phyloP scores from a whole-genome alignment of 2,113 vertebrate species.

The Synodontis membranacea region DNA sequence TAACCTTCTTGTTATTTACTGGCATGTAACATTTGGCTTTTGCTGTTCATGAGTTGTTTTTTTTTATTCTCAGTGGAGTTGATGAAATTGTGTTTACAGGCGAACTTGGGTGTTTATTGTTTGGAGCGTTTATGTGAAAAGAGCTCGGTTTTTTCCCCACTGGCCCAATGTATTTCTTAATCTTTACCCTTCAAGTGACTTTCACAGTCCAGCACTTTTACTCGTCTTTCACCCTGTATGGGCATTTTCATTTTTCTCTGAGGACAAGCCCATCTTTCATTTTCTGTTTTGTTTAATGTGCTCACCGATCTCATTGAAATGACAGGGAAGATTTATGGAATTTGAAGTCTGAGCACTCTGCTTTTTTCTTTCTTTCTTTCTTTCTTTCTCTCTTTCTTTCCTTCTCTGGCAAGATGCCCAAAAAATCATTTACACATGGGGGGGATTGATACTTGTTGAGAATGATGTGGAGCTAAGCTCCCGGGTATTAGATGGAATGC shows the following conservation, averaged over 20 bases:
- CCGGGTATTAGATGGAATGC: background rate
- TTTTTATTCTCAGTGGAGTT: background rate
- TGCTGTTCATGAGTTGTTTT: background rate
- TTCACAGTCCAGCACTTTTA: background rate
- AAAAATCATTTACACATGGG: background rate
- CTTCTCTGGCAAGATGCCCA: background rate
- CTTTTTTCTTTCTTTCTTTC: background rate
- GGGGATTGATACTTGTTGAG: background rate
- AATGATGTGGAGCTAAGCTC: background rate
- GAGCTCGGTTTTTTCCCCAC: conserved; percentile 9
- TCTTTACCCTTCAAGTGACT: conserved; percentile 41
- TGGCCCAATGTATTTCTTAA: conserved; percentile 9
- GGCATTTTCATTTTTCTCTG: conserved; percentile 12
- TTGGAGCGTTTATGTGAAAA: conserved; percentile 18
- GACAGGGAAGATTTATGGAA: conserved; percentile 35
- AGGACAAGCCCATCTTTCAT: conserved; percentile 32
- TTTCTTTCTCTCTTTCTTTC: background rate
- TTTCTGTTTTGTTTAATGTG: conserved; percentile 20
- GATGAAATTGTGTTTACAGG: conserved; percentile 39
- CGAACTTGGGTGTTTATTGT: conserved; percentile 26
- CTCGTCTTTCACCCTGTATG: background rate
- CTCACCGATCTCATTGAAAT: conserved; percentile 34
- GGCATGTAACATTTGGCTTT: background rate
- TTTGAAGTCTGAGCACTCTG: conserved; percentile 33
- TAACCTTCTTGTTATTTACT: background rate